A percentile compares a stretch with the other conserved stretches of the same genome.
phyloP scores from a whole-genome alignment of 2,888 invertebrate genomes.

The Melipona beecheii region DNA sequence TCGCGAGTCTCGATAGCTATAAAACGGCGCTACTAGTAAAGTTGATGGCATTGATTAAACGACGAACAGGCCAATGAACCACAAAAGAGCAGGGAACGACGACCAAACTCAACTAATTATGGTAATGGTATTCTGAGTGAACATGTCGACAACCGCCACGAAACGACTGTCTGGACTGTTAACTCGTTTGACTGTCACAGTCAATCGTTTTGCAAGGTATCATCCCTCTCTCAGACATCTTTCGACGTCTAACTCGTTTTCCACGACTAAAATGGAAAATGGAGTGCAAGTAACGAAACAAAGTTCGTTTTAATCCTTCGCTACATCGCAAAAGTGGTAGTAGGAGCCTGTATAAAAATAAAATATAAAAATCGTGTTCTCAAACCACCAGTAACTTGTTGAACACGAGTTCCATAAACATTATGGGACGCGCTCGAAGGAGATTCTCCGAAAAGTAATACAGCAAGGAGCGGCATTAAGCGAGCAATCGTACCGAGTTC shows the following conservation, averaged over 20 bases:
- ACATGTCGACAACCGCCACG: slow-evolving; percentile 10
- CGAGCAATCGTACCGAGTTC: slow-evolving; percentile 19
- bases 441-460: background rate
- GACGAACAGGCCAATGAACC: slow-evolving; percentile 70
- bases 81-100: slow-evolving; percentile 35
- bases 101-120: slow-evolving; percentile 73
- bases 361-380: too few species aligned
- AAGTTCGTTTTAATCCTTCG: too few species aligned
- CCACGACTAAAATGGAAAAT: background rate
- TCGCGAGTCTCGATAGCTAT: slow-evolving; percentile 47
- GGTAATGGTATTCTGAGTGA: slow-evolving; percentile 31
- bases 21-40: slow-evolving; percentile 61
- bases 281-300: too few species aligned
- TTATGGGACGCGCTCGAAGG: background rate
- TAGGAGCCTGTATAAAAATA: too few species aligned
- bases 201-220: background rate
- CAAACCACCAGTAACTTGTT: background rate
- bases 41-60: slow-evolving; percentile 73
- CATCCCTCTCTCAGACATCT: background rate
- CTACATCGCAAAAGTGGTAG: too few species aligned
- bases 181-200: slow-evolving; percentile 9
- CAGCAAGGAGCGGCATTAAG: background rate
- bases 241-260: background rate
- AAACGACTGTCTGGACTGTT: slow-evolving; percentile 12
- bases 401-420: background rate